Conservation (phyloP, 2,113 vertebrate genomes). For the Plestiodon gilberti region DNA sequence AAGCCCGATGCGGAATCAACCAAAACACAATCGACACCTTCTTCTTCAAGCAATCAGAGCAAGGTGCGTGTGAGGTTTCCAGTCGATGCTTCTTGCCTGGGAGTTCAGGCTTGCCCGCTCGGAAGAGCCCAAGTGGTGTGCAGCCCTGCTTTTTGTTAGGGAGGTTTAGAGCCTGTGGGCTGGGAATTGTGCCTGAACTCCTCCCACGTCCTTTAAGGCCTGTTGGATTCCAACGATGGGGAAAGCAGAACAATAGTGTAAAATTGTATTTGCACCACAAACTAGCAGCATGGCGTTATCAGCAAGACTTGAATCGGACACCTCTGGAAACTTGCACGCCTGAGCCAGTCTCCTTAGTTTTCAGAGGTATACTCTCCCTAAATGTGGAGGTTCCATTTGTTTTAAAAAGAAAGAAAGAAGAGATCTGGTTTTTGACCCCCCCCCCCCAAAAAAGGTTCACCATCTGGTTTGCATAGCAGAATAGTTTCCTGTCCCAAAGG, state of each 20-base stretch:
- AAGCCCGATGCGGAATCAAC: constrained; percentile 95
- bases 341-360: no score
- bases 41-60: constrained; percentile 93
- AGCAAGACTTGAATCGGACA: not conserved
- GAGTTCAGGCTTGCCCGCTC: not conserved
- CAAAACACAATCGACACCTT: constrained; percentile 91
- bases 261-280: no score
- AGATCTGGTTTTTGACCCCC: no score
- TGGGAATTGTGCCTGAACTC: not conserved
- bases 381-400: no score
- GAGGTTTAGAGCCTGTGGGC: not conserved
- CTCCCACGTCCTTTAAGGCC: not conserved
- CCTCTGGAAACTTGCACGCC: no score
- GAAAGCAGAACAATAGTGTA: not conserved
- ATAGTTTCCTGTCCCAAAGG: no score
- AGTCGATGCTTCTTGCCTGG: not conserved
- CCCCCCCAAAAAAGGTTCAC: no score
- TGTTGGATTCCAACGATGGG: not conserved
- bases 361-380: no score
- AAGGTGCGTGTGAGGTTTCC: constrained; percentile 80
- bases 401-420: no score
- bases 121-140: no score
- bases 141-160: not conserved
- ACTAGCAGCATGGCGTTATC: not conserved
- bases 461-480: no score